Conservation (phyloP, 2,113 vertebrate genomes). For the Pelobates fuscus region DNA sequence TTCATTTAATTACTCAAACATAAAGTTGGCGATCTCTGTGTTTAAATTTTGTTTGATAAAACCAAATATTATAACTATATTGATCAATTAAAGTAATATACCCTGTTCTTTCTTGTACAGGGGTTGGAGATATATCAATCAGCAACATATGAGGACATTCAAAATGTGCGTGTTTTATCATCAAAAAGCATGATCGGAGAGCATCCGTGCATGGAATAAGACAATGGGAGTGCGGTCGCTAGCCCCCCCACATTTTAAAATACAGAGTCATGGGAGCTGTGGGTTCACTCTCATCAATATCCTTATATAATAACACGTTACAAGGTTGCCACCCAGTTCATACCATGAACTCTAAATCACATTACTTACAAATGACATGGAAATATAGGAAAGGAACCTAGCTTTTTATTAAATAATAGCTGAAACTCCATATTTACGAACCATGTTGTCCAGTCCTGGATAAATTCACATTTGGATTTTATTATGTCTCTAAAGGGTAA, state of each 20-base stretch:
- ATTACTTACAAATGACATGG: background rate
- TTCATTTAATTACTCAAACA: no score
- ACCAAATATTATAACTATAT: no score
- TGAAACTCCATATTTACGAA: no score
- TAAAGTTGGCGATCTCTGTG: no score
- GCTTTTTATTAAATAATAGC: no score
- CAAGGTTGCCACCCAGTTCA: background rate
- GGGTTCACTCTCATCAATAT: background rate
- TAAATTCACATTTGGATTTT: no score
- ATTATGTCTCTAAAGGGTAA: no score
- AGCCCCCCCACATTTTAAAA: background rate
- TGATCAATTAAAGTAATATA: no score
- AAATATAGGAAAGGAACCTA: no score
- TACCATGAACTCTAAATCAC: background rate
- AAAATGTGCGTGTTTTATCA: constrained; percentile 72
- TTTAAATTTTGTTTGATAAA: no score
- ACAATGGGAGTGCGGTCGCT: no score
- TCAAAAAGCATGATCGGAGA: constrained; percentile 80
- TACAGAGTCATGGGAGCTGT: background rate
- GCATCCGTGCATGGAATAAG: constrained; percentile 71
- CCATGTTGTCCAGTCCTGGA: no score
- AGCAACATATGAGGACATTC: constrained; percentile 88
- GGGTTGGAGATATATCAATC: constrained; percentile 85
- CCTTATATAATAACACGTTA: background rate
- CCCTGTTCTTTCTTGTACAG: constrained; percentile 60